These are phyloP conservation scores for Paracentrotus lividus DNA, from an alignment of 53 echinoderm and acorn worm species.

Conservation along the genomic window DNA sequence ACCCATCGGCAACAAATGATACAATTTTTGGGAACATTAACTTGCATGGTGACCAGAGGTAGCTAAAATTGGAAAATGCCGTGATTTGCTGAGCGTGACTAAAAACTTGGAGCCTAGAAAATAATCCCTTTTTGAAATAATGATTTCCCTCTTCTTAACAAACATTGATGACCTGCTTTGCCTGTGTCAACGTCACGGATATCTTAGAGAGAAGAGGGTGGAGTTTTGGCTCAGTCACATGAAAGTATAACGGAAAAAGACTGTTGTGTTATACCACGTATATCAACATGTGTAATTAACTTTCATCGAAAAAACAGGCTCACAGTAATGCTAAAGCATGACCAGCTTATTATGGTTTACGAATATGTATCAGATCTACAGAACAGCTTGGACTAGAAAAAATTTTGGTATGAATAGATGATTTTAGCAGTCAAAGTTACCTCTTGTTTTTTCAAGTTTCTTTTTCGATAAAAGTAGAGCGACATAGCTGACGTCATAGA, in stretches of 20 bases:
- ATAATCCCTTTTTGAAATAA: slow-evolving; percentile 28
- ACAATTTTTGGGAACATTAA: not conserved
- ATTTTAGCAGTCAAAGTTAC: no score
- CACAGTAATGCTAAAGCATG: not conserved
- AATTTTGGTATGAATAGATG: no score
- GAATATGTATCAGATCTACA: no score
- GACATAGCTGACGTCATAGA: no score
- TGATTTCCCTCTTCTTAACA: slow-evolving; percentile 29
- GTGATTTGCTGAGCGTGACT: slow-evolving; percentile 52
- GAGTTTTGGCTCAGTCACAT: not conserved
- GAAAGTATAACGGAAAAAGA: no score
- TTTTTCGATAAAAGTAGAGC: no score
- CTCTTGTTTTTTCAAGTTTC: no score
- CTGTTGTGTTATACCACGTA: no score
- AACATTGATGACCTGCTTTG: slow-evolving; percentile 33
- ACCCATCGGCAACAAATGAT: not conserved
- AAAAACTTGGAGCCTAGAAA: slow-evolving; percentile 22
- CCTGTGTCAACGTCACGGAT: not conserved
- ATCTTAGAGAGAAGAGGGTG: slow-evolving; percentile 13
- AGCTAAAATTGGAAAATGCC: slow-evolving; percentile 54
- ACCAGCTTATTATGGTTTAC: no score
- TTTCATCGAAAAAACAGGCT: not conserved
- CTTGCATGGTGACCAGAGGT: slow-evolving; percentile 4
- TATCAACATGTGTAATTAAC: not conserved
- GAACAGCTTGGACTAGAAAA: not conserved